Base-by-base conservation (phyloP, 2,113 vertebrate species). In the Odontesthes bonariensis region DNA sequence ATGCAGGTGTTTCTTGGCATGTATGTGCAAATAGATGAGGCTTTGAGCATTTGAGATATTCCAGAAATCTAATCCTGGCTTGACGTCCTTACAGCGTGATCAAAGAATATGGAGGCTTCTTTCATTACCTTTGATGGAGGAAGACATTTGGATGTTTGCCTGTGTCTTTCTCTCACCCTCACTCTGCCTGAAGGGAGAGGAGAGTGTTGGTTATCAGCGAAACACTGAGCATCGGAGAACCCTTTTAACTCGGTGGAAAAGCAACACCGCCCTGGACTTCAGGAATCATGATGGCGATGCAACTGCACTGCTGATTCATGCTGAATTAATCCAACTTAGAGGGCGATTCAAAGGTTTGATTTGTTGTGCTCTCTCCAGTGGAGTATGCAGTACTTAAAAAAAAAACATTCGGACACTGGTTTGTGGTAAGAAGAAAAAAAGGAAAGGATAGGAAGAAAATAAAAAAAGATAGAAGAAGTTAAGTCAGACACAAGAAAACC, bases 91-190 rank as follows among this genome's bases (percentile, higher is more conserved):
- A 81, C 84, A 16, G 69, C 55, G 78, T 82, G 90, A 92, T 92
- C 92, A 93, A 92, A 91, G 81, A 86, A 85, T 69, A 83, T 3
- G 69, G 55, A 16, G 59, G 82, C 81, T 81, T 79, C 82, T 91
- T 91, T 92, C 84, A 87, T 89, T 92, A 88, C 69, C 80, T 88
- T 84, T 85, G 84, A 90, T 85, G 58, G 82, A 82, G 73, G 51
- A 87, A 90, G 87, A 71, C 69, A 81, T 87, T 86, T 91, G 80
- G 87, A 89, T 91, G 77, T 89, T 90, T 92, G 82, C 75, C 84
- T 84, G 65, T 51, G 58, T 82, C 79, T 60, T 60, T 49, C 79
- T 42, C 67, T 75, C 22, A 20, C 59, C 6, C 79, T 81, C 56
- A 54, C 52, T 70, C 71, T 47, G 75, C 88, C 85, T 83, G 66